Evolutionary conservation across 2,797 vertebrate species (phyloP).

Genomic region (Phoxinus dragarum): DNA sequence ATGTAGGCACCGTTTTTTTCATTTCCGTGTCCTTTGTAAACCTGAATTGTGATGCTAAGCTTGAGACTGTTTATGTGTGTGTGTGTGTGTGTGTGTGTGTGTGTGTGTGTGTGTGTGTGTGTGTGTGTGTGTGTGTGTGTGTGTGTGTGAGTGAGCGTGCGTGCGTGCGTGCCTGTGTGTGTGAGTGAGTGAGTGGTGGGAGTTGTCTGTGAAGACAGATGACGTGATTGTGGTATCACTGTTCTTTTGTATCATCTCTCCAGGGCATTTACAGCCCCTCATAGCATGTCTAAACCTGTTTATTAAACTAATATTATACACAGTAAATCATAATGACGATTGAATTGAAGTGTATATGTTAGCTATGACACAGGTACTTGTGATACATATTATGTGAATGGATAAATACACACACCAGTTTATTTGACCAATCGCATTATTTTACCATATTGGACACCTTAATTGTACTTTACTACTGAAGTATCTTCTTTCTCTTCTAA

Average conservation of each 20-base stretch:
- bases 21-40: conserved; percentile 76
- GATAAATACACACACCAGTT: not conserved
- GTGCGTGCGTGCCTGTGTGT: not conserved
- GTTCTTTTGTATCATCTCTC: conserved; percentile 37
- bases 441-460: not conserved
- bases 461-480: not conserved
- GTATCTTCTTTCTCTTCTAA: not conserved
- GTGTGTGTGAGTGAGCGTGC: not conserved
- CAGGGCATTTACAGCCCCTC: conserved; percentile 18
- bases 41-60: conserved; percentile 79
- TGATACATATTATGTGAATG: not conserved
- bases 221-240: conserved; percentile 27
- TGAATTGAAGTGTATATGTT: not conserved
- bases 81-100: not conserved
- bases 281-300: conserved; percentile 11
- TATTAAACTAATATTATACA: conserved; percentile 23
- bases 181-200: not conserved
- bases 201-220: conserved; percentile 34
- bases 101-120: not conserved
- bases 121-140: not conserved
- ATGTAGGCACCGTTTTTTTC: conserved; percentile 54
- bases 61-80: conserved; percentile 54
- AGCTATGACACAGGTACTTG: not conserved
- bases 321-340: conserved; percentile 3
- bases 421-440: not conserved